These are phyloP conservation scores for Spodoptera littoralis DNA, from an alignment of 2,888 invertebrate species.

Conservation along the genomic window DNA sequence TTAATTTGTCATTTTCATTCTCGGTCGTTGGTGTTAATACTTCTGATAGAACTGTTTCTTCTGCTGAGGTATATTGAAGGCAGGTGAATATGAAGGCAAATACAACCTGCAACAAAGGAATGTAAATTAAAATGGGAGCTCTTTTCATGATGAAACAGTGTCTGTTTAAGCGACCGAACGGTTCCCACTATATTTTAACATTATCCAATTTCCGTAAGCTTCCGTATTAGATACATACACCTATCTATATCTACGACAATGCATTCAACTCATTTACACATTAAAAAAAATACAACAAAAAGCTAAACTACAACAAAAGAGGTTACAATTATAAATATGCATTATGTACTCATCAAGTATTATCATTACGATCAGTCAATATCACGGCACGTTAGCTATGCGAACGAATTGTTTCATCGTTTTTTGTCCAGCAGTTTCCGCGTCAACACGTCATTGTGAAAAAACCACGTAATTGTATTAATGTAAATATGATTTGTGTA, in stretches of 20 bases:
- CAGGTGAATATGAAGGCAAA: constrained; percentile 52
- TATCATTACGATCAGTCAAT: constrained; percentile 53
- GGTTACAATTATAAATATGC: constrained; percentile 33
- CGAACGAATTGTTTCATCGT: constrained; percentile 51
- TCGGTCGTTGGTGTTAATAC: constrained; percentile 62
- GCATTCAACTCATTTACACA: constrained; percentile 2
- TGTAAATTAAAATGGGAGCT: too few species aligned
- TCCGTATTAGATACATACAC: too few species aligned
- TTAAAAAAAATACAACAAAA: constrained; percentile 18
- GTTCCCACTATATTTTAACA: too few species aligned
- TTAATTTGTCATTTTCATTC: constrained; percentile 61
- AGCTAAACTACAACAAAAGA: constrained; percentile 34
- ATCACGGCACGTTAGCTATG: constrained; percentile 53
- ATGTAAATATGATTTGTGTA: constrained; percentile 41
- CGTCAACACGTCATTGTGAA: constrained; percentile 49
- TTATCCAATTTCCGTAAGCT: too few species aligned
- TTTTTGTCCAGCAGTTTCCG: constrained; percentile 59
- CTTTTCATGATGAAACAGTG: too few species aligned
- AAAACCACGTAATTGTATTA: constrained; percentile 45
- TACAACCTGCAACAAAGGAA: constrained; percentile 69
- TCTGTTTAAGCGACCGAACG: too few species aligned
- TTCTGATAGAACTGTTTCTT: constrained; percentile 74
- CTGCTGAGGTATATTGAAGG: constrained; percentile 58
- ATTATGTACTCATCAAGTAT: constrained; percentile 29
- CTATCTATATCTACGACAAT: not conserved